A percentile compares a stretch with the other conserved stretches of the same genome.
These are phyloP conservation scores for Panonychus citri DNA, from an alignment of 1,140 invertebrate genomes.

Conservation along the genomic window DNA sequence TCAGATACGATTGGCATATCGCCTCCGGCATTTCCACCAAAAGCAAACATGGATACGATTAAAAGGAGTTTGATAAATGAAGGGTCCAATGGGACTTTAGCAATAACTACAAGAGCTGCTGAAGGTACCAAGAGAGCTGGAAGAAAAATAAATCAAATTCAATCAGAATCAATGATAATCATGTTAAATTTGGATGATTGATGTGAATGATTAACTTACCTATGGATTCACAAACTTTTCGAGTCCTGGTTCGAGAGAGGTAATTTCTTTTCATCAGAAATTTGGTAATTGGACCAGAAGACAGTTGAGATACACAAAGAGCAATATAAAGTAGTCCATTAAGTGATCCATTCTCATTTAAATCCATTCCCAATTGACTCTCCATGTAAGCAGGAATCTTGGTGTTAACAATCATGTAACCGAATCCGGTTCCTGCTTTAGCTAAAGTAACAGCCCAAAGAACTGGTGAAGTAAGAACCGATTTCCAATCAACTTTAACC, in stretches of 20 bases:
- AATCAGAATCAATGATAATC: too few relatives aligned
- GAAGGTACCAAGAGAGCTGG: background rate
- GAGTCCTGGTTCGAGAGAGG: slow-evolving; percentile 11
- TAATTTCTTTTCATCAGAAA: background rate
- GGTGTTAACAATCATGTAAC: slow-evolving; percentile 6
- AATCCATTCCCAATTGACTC: slow-evolving; percentile 6
- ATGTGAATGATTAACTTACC: slow-evolving; percentile 6
- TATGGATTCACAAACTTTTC: slow-evolving; percentile 16
- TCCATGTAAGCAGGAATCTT: slow-evolving; percentile 12
- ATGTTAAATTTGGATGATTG: too few relatives aligned
- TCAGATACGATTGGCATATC: slow-evolving; percentile 10
- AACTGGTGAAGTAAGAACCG: slow-evolving; percentile 24
- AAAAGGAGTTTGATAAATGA: background rate
- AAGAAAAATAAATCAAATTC: background rate
- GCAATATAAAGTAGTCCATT: background rate
- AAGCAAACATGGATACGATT: slow-evolving; percentile 6
- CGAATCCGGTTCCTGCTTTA: slow-evolving; percentile 29
- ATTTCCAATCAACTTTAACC: slow-evolving; percentile 14
- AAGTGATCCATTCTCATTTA: slow-evolving; percentile 5
- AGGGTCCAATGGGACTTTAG: background rate
- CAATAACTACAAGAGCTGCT: background rate
- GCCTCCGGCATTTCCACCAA: slow-evolving; percentile 14
- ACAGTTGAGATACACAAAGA: background rate
- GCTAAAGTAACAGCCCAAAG: slow-evolving; percentile 27
- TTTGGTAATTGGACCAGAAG: background rate